Evolutionary conservation across 2,797 vertebrate genomes (phyloP), one percentile per base, ranked within the genome.

Genomic region (Myotis daubentonii): DNA sequence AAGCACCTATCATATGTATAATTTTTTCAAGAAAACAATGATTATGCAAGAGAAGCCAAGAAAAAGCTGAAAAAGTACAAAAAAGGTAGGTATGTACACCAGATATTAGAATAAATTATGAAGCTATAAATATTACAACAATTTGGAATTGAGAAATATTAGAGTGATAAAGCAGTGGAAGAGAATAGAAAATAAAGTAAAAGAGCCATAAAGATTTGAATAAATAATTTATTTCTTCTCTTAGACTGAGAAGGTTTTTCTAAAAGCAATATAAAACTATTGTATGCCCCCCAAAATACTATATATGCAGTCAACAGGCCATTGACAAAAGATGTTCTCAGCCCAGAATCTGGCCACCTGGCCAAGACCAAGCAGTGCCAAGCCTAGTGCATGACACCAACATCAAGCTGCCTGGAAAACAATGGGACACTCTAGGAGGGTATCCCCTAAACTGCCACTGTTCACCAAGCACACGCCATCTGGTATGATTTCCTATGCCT

Each of bases 191-290:
- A 93, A 49, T 72, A 89, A 94, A 93, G 22, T 78, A 84, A 90
- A 89, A 93, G 20, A n/a, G 3, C 8, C 44, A 33, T 49, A 66
- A 20, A 83, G 6, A 53, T 92, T 76, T 78, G 1, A 5, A 78
- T 65, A 72, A 85, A 49, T 53, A 71, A 93, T 93, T 79, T 62
- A 44, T 36, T 88, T 66, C 93, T 93, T 89, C 83, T 74, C 70
- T 44, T 78, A 57, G n/a, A 60, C 0, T 81, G 23, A 38, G n/a
- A 91, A 82, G 23, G 28, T 16, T 53, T 83, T 91, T 49, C 28
- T 93, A 89, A 93, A 94, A 95, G 57, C 87, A 89, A 87, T 87
- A 70, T 15, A 80, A 89, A 89, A 57, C 23, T 55, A 62, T 41
- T 71, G 9, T 17, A 53, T 83, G 0, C 4, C 8, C 22, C 36